Evolutionary conservation across 1,140 invertebrate species (phyloP).

Genomic region (Pseudoatta argentina): DNA sequence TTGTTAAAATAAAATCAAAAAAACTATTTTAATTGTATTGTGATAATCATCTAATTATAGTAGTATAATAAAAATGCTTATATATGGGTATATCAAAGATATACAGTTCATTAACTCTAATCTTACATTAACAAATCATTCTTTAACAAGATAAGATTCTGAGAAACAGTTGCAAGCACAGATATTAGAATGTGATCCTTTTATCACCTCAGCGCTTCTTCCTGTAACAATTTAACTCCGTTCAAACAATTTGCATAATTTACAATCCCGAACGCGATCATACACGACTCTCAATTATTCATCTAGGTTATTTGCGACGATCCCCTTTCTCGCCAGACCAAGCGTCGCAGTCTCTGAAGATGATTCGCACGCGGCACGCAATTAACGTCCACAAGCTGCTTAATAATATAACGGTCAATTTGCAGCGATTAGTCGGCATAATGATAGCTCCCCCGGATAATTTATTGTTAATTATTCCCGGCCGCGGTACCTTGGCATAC

Average conservation of each 20-base stretch:
- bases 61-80: background rate
- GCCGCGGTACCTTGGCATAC: constrained; percentile 45
- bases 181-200: background rate
- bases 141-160: background rate
- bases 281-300: constrained; percentile 50
- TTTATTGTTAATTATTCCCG: constrained; percentile 84
- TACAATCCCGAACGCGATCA: constrained; percentile 54
- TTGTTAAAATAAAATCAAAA: background rate
- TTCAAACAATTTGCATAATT: constrained; percentile 29
- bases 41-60: constrained; percentile 10
- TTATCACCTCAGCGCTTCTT: background rate
- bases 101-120: background rate
- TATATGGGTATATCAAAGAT: background rate
- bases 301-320: constrained; percentile 45
- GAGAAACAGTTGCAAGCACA: background rate
- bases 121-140: background rate
- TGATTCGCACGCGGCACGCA: constrained; percentile 78
- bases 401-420: constrained; percentile 85
- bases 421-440: constrained; percentile 81
- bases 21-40: background rate
- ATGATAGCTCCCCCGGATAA: constrained; percentile 82
- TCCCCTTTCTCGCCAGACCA: constrained; percentile 46
- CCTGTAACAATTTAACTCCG: constrained; percentile 30
- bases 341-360: constrained; percentile 57
- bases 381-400: constrained; percentile 79